These are phyloP conservation scores for Enteromius anoplus DNA, from an alignment of 2,797 vertebrate species.

Conservation along the genomic window DNA sequence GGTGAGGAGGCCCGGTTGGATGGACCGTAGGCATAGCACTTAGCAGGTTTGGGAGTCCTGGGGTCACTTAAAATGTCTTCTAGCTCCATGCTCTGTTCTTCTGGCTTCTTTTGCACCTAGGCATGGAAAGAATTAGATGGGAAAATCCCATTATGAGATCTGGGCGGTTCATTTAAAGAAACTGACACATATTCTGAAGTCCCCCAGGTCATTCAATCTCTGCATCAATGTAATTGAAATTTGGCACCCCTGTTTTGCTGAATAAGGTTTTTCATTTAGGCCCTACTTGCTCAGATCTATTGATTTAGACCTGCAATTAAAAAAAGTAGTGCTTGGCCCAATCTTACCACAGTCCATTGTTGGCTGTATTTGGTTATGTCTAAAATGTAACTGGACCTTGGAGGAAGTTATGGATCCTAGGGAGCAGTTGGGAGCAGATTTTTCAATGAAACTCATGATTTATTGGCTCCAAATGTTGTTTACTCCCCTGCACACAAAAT, in stretches of 20 bases:
- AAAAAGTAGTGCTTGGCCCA: conserved; percentile 3
- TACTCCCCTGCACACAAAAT: conserved; percentile 27
- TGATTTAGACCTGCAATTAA: conserved; percentile 34
- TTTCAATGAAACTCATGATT: conserved; percentile 57
- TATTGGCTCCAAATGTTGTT: conserved; percentile 45
- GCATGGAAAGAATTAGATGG: conserved; percentile 18
- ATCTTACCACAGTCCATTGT: neutral
- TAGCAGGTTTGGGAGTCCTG: conserved; percentile 85
- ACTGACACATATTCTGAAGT: conserved; percentile 12
- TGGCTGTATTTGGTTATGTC: conserved; percentile 7
- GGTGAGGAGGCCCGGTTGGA: conserved; percentile 79
- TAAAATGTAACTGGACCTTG: conserved; percentile 52
- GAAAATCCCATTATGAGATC: conserved; percentile 19
- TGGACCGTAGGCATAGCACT: conserved; percentile 87
- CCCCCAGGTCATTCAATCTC: conserved; percentile 38
- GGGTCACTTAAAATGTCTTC: conserved; percentile 83
- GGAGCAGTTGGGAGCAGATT: conserved; percentile 31
- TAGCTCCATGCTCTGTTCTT: conserved; percentile 82
- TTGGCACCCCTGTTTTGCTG: conserved; percentile 26
- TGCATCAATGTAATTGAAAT: conserved; percentile 24
- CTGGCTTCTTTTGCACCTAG: conserved; percentile 82
- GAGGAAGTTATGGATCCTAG: conserved; percentile 59
- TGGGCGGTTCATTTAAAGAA: conserved; percentile 30
- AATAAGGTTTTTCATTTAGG: conserved; percentile 38
- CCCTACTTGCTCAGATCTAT: conserved; percentile 29